Conservation (phyloP, 2,113 vertebrate species). For the Passerina amoena region DNA sequence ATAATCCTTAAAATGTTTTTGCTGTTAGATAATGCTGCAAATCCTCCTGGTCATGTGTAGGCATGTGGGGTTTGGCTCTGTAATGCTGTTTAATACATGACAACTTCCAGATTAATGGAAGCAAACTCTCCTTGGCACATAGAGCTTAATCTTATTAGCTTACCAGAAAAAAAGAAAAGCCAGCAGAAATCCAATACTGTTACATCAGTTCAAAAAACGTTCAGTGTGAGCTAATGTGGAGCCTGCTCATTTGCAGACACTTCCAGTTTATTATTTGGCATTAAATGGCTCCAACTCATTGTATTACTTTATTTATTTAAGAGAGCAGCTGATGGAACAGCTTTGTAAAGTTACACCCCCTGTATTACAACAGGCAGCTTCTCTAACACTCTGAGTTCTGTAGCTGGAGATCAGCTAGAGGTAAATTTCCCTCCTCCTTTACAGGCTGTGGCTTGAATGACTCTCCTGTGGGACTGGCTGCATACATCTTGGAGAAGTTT, state of each 20-base stretch:
- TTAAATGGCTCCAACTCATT: background rate
- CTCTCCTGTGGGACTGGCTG: constrained; percentile 79
- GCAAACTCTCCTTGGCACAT: constrained; percentile 24
- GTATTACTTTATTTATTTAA: background rate
- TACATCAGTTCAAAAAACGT: background rate
- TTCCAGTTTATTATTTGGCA: background rate
- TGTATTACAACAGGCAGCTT: background rate
- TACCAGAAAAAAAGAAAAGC: background rate
- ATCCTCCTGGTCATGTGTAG: background rate
- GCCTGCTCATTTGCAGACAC: background rate
- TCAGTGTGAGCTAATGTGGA: background rate
- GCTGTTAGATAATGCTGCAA: background rate
- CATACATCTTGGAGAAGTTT: constrained; percentile 81
- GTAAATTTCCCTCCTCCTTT: background rate
- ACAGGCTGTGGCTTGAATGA: constrained; percentile 77
- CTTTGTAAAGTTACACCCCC: background rate
- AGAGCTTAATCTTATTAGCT: constrained; percentile 29
- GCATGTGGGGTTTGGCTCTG: background rate
- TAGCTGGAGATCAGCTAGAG: background rate
- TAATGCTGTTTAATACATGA: constrained; percentile 27
- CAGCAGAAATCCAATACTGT: constrained; percentile 13
- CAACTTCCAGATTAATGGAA: constrained; percentile 37
- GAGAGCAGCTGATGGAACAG: background rate
- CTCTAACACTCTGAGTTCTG: background rate
- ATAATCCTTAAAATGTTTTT: constrained; percentile 26